Conservation (phyloP, 2,113 vertebrate genomes). For the Microcebus jonahi region DNA sequence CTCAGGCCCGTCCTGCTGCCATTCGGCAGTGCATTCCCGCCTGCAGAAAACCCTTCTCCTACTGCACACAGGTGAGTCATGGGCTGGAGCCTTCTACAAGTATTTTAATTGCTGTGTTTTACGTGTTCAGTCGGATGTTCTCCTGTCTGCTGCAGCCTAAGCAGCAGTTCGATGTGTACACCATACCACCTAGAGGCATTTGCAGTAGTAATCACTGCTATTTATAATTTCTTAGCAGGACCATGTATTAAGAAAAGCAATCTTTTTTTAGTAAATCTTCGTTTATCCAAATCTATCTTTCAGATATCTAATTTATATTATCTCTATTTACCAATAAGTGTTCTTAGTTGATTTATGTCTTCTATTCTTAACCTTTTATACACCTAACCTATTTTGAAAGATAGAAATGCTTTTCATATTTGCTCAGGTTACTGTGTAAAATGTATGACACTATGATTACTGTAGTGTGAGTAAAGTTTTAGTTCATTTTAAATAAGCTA, state of each 20-base stretch:
- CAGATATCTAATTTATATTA: slow-evolving; percentile 23
- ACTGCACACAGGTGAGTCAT: slow-evolving; percentile 95
- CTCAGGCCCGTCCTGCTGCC: slow-evolving; percentile 88
- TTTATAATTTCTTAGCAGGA: background rate
- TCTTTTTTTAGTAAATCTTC: background rate
- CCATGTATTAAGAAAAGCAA: background rate
- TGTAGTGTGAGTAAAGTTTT: background rate
- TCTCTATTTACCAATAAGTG: background rate
- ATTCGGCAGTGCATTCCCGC: slow-evolving; percentile 92
- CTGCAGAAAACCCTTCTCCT: slow-evolving; percentile 97
- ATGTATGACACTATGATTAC: background rate
- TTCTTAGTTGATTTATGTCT: background rate
- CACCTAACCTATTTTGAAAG: background rate
- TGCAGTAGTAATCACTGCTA: slow-evolving; percentile 9
- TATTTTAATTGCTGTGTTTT: background rate
- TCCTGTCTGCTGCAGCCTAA: background rate
- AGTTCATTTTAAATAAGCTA: slow-evolving; percentile 24
- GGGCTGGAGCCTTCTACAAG: background rate
- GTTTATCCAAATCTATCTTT: background rate
- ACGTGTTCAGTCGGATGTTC: background rate
- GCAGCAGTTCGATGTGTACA: slow-evolving; percentile 41
- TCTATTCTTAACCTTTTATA: slow-evolving; percentile 29
- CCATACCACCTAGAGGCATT: slow-evolving; percentile 82
- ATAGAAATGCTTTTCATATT: background rate
- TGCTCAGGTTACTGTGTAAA: slow-evolving; percentile 9